Conservation (phyloP, 2,113 vertebrate species). For the Hypanus sabinus region DNA sequence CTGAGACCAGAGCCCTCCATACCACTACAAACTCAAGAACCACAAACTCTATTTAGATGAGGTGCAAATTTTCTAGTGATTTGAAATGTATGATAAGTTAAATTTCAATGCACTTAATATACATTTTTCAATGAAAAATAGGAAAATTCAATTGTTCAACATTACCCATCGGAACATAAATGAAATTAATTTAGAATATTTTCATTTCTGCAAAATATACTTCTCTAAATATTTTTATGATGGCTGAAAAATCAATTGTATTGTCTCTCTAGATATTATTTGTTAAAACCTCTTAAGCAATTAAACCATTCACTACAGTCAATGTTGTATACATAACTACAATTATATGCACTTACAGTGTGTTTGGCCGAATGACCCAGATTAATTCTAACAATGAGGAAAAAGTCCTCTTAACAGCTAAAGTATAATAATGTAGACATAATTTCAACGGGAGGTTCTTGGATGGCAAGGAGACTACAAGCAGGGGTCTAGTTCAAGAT, state of each 20-base stretch:
- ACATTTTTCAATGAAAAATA: neutral
- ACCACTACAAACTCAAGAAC: no score
- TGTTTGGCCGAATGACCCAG: neutral
- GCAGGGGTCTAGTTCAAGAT: neutral
- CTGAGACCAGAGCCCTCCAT: no score
- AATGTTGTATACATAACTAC: neutral
- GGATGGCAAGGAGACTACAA: neutral
- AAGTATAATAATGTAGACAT: neutral
- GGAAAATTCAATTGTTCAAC: neutral
- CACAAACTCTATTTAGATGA: neutral
- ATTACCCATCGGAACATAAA: neutral
- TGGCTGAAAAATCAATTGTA: neutral
- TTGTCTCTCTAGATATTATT: neutral
- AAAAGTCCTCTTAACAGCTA: neutral
- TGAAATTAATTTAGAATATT: neutral
- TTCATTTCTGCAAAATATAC: neutral
- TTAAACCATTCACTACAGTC: neutral
- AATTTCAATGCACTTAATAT: neutral
- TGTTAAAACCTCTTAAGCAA: neutral
- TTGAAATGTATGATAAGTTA: neutral
- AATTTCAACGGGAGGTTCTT: neutral
- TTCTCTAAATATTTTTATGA: neutral
- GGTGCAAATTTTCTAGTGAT: no score
- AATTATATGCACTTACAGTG: neutral
- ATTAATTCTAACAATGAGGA: neutral